Conservation (phyloP, 2,888 invertebrate species). For the Drepana falcataria region DNA sequence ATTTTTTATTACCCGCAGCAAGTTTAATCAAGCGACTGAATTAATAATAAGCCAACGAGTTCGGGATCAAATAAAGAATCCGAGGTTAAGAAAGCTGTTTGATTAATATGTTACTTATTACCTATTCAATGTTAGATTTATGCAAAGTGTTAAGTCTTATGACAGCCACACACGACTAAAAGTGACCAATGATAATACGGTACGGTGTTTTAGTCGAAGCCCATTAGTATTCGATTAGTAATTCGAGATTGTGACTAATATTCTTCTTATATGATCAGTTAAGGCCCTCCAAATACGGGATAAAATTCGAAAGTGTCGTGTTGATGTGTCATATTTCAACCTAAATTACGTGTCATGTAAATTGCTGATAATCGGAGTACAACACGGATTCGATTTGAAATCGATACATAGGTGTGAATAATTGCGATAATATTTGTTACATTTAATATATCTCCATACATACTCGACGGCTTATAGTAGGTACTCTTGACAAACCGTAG, state of each 20-base stretch:
- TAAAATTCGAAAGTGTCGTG: conserved; percentile 34
- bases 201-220: conserved; percentile 32
- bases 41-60: conserved; percentile 20
- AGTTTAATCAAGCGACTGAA: conserved; percentile 9
- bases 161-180: conserved; percentile 61
- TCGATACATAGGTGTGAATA: conserved; percentile 43
- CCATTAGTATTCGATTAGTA: conserved; percentile 64
- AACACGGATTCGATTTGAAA: conserved; percentile 37
- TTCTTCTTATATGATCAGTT: conserved; percentile 31
- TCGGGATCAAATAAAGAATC: conserved; percentile 44
- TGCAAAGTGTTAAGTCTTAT: conserved; percentile 61
- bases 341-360: conserved; percentile 45
- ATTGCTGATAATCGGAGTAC: conserved; percentile 38
- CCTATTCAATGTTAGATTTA: conserved; percentile 56
- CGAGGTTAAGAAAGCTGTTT: conserved; percentile 49
- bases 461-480: too few species aligned
- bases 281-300: conserved; percentile 23
- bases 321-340: conserved; percentile 45
- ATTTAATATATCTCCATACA: too few species aligned
- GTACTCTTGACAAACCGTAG: too few species aligned
- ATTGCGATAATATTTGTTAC: conserved; percentile 15
- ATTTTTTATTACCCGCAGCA: conserved; percentile 6
- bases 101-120: conserved; percentile 62
- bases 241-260: conserved; percentile 51
- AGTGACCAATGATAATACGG: conserved; percentile 52